A percentile compares a stretch with the other conserved stretches of the same genome.
phyloP scores from a whole-genome alignment of 2,113 vertebrate species.

The Takifugu flavidus region DNA sequence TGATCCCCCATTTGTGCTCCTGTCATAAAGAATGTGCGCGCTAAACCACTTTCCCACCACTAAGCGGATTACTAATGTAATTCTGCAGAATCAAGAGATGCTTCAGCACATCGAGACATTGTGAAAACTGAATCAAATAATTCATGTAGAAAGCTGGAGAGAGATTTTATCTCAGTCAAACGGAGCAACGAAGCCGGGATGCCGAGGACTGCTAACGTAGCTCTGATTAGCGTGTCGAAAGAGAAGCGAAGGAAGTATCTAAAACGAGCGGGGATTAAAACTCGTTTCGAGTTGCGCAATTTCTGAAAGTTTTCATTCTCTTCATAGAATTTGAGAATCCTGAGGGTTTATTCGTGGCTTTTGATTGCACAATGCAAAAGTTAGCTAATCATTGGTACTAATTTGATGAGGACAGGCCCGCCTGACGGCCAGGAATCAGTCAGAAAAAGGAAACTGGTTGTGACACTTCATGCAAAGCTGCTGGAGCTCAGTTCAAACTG shows the following conservation, averaged over 20 bases:
- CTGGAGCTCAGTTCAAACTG: slow-evolving; percentile 14
- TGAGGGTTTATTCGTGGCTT: no score
- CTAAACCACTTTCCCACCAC: slow-evolving; percentile 76
- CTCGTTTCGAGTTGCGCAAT: no score
- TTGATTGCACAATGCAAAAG: no score
- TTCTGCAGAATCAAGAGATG: slow-evolving; percentile 67
- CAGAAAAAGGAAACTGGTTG: slow-evolving; percentile 4
- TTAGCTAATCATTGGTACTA: no score
- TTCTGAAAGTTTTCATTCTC: no score
- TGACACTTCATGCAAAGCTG: slow-evolving; percentile 14
- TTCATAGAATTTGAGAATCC: no score
- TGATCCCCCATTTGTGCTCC: slow-evolving; percentile 68
- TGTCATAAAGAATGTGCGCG: slow-evolving; percentile 68
- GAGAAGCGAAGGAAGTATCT: no score
- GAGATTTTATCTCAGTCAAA: slow-evolving; percentile 14
- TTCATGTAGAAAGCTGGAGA: slow-evolving; percentile 35
- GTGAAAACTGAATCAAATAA: slow-evolving; percentile 51
- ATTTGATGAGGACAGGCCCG: neutral
- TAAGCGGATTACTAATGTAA: slow-evolving; percentile 76
- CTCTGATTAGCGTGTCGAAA: no score
- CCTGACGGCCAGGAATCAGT: slow-evolving; percentile 7
- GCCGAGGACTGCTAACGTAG: neutral
- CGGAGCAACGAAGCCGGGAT: neutral
- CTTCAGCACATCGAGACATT: slow-evolving; percentile 55
- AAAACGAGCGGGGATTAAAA: no score